Base-by-base conservation (phyloP, 2,113 vertebrate genomes). In the Gnathonemus echidnorhynchus region DNA sequence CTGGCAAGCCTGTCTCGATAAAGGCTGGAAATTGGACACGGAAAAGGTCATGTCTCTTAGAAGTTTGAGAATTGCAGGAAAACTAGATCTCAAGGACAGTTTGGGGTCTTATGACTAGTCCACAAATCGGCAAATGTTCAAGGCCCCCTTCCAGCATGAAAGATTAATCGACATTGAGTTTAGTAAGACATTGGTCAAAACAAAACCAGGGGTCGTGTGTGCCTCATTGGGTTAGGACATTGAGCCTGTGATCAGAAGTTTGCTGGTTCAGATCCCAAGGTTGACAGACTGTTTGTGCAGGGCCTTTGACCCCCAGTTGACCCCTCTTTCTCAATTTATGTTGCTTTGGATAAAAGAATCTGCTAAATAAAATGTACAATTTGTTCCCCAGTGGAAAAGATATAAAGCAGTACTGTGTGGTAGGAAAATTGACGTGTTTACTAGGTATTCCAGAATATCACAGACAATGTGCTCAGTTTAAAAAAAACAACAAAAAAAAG, bases 11-110 rank as follows among this genome's bases (percentile, higher is more conserved):
- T 92, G 42, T 42, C 39, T 62, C 46, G 90, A 90, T 92, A 90
- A 89, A 89, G 91, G 89, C 89, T 77, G 89, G 89, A 91, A 88
- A 56, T 31, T 9, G 88, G 80, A 80, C 35, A 42, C 74, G 50
- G 86, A 74, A 56, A 89, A 91, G 88, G 88, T 89, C 91, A 56
- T 91, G 88, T 91, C 83, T 89, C 89, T 89, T 70, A 87, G 90
- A 87, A 27, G 88, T 89, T 91, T 93, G 91, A 91, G 92, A 93
- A 92, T 92, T 90, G 90, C 90, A 88, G 90, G 90, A 42, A 80
- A 88, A 66, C 66, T 89, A 89, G 88, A 85, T 80, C 31, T 89
- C 53, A 80, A 80, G 74, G 74, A 21, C 74, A 80, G 74, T 19
- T 42, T 93, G 90, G 89, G 89, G 35, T 80, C 11, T 42, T 80